A percentile compares a stretch with the other conserved stretches of the same genome.
Evolutionary conservation across 2,113 vertebrate species (phyloP).

Genomic region (Stomatorhinus ivindoensis): DNA sequence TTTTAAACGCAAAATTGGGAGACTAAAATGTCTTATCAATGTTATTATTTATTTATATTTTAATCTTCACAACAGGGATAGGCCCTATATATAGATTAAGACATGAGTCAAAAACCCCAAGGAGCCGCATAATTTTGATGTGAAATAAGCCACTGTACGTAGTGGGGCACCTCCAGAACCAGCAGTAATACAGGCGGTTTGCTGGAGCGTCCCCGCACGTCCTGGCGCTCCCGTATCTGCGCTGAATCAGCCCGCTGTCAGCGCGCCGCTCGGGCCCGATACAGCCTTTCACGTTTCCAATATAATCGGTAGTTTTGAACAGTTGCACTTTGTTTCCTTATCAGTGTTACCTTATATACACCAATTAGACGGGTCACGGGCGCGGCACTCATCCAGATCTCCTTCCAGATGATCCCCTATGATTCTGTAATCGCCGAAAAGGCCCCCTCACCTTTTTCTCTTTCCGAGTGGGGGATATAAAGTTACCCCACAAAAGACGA

Average conservation of each 20-base stretch:
- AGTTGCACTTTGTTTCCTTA: constrained; percentile 9
- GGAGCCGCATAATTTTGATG: not conserved
- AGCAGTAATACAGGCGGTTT: not conserved
- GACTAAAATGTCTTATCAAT: not conserved
- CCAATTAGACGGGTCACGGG: not conserved
- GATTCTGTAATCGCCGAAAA: constrained; percentile 1
- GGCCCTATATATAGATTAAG: not conserved
- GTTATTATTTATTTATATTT: not conserved
- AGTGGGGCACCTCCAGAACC: not conserved
- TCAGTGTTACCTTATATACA: constrained; percentile 1
- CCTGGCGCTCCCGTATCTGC: not conserved
- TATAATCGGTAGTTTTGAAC: not conserved
- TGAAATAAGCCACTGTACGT: not conserved
- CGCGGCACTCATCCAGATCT: not conserved
- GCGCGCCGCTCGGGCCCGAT: not conserved
- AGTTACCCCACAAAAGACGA: constrained; percentile 15
- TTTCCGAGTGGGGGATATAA: constrained; percentile 10
- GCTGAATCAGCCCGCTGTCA: not conserved
- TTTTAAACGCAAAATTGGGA: not conserved
- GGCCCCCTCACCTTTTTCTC: not conserved
- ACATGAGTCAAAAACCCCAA: not conserved
- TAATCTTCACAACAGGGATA: not conserved
- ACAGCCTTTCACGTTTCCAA: not conserved
- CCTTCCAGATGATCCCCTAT: not conserved
- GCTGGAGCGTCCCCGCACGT: not conserved